Evolutionary conservation across 2,797 vertebrate species (phyloP).

Genomic region (Phylloscopus collybita): DNA sequence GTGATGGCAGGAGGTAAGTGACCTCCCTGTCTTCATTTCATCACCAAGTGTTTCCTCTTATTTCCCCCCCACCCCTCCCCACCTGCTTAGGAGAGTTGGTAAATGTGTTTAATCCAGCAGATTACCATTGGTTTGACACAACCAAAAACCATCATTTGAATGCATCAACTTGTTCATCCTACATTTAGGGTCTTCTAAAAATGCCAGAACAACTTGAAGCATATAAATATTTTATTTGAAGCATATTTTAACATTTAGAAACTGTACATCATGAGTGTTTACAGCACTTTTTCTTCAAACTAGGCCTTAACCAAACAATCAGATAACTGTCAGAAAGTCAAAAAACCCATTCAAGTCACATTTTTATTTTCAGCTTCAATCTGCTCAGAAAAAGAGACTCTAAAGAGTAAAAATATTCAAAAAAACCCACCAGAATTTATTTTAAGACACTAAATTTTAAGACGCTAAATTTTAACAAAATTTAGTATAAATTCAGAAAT

Average conservation of each 20-base stretch:
- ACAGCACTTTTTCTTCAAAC: not conserved
- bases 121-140: not conserved
- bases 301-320: not conserved
- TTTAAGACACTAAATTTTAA: slow-evolving; percentile 45
- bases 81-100: not conserved
- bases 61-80: not conserved
- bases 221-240: not conserved
- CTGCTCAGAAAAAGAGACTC: not conserved
- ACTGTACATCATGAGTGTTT: not conserved
- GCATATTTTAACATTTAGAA: not conserved
- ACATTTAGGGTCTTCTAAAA: not conserved
- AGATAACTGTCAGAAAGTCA: not conserved
- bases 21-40: not conserved
- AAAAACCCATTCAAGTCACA: not conserved
- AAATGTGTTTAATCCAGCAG: not conserved
- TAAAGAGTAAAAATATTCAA: slow-evolving; percentile 20
- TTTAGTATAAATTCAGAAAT: not conserved
- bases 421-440: slow-evolving; percentile 1
- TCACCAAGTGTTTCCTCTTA: not conserved
- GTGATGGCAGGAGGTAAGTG: not conserved
- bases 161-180: not conserved
- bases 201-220: not conserved
- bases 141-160: not conserved
- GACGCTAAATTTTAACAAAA: not conserved
- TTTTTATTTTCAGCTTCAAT: slow-evolving; percentile 13